A percentile compares a stretch with the other conserved stretches of the same genome.
Conservation (phyloP, 2,888 invertebrate genomes). For the Synergus umbraculus region DNA sequence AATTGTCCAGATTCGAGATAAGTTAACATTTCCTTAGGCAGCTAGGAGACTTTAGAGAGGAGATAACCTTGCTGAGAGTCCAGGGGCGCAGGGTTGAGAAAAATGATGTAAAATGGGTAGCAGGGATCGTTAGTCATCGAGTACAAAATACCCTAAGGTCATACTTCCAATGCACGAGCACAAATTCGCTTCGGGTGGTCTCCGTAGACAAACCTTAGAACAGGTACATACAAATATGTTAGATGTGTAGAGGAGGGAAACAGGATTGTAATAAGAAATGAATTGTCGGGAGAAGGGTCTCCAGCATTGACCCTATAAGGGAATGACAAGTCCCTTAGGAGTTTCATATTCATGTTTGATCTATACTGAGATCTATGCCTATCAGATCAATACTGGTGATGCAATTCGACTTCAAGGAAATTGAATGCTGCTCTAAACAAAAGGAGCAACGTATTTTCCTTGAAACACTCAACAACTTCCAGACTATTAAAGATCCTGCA, state of each 20-base stretch:
- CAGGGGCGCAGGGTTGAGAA: constrained; percentile 44
- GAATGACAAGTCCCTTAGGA: background rate
- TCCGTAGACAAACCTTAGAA: constrained; percentile 17
- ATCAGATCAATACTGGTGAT: too few relatives aligned
- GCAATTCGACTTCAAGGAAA: too few relatives aligned
- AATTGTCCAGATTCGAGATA: constrained; percentile 9
- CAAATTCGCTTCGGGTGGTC: constrained; percentile 58
- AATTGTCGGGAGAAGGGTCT: background rate
- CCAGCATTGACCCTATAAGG: background rate
- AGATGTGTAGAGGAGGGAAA: background rate
- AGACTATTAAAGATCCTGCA: background rate
- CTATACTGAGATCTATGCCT: too few relatives aligned
- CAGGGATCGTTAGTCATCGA: constrained; percentile 45
- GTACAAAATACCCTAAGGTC: constrained; percentile 51
- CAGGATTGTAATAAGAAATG: background rate
- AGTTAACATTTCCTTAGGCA: constrained; percentile 27
- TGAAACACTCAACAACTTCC: background rate
- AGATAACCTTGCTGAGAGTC: constrained; percentile 47
- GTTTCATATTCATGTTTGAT: too few relatives aligned
- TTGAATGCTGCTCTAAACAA: background rate
- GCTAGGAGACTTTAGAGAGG: background rate
- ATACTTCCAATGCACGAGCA: constrained; percentile 54
- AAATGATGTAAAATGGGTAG: constrained; percentile 46
- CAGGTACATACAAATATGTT: background rate
- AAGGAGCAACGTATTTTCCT: background rate